Base-by-base conservation (phyloP, 2,797 vertebrate genomes). In the Atherinosoma microstoma region DNA sequence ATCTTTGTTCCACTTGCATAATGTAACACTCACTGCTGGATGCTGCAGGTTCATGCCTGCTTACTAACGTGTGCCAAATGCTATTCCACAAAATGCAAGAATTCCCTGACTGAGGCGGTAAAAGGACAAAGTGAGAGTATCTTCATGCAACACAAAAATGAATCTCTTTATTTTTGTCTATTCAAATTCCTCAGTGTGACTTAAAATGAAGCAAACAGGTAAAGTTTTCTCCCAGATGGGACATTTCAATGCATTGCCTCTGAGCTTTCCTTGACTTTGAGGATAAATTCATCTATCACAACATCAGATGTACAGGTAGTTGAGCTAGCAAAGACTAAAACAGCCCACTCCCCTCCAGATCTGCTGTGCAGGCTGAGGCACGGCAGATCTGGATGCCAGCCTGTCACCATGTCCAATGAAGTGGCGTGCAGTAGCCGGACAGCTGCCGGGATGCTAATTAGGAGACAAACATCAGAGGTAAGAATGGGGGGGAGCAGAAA, bases 391-490 rank as follows among this genome's bases (percentile, higher is more conserved):
- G 58, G 29, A 73, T 67, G 64, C 75, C 84, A 12, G 69, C 70
- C 73, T 80, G 76, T 85, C 77, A 78, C 57, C 10, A 24, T 0
- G 75, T 11, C 15, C 86, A 81, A 83, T 68, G 56, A 83, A 75
- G 89, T 66, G 72, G 62, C 53, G 64, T 73, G 79, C 54, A 3
- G 85, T 67, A 83, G 89, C 80, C 9, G 16, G 57, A 66, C 88
- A 90, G 86, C 87, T 83, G 88, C 51, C 16, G 24, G 57, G 80
- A 82, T 16, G 81, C 75, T 73, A 80, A 87, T 89, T 76, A 84
- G 79, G 71, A 84, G 67, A 65, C 70, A 66, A 76, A 75, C 73
- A 83, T 75, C 70, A 68, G 76, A 61, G 72, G 66, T 51, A 58
- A 30, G 20, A 3, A 18, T 6, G 47, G n/a, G 9, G 38, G 45